Evolutionary conservation across 1,140 invertebrate genomes (phyloP).

Genomic region (Latrodectus geometricus): DNA sequence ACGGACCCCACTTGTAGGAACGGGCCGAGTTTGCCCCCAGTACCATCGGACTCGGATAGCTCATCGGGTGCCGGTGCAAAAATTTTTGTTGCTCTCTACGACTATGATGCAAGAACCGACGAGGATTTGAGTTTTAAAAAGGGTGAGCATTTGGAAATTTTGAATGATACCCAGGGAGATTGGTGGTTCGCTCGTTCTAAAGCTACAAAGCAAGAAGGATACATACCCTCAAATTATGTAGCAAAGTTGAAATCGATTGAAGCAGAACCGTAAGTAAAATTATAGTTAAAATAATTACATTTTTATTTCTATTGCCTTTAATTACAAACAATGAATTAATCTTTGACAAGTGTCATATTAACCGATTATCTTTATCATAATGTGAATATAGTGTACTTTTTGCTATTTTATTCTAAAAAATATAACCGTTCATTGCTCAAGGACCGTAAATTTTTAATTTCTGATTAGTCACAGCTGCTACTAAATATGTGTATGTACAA

Average conservation of each 20-base stretch:
- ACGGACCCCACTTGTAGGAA: slow-evolving; percentile 46
- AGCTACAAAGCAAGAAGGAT: slow-evolving; percentile 93
- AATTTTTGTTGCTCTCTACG: slow-evolving; percentile 97
- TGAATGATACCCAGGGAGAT: slow-evolving; percentile 98
- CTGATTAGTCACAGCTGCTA: too few relatives aligned
- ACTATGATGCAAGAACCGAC: slow-evolving; percentile 98
- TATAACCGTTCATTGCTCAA: too few relatives aligned
- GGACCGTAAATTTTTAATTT: too few relatives aligned
- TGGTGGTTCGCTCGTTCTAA: slow-evolving; percentile 99
- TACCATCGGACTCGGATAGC: slow-evolving; percentile 72
- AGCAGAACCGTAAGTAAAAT: slow-evolving; percentile 93
- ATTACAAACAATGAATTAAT: too few relatives aligned
- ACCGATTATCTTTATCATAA: too few relatives aligned
- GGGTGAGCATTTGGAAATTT: slow-evolving; percentile 96
- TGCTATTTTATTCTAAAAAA: too few relatives aligned
- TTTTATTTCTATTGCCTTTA: too few relatives aligned
- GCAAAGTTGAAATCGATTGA: slow-evolving; percentile 98
- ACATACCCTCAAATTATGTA: slow-evolving; percentile 99
- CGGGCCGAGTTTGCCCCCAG: slow-evolving; percentile 74
- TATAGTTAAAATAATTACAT: too few relatives aligned
- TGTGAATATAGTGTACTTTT: too few relatives aligned
- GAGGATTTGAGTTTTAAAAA: slow-evolving; percentile 98
- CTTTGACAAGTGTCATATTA: too few relatives aligned
- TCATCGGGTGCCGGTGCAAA: slow-evolving; percentile 71
- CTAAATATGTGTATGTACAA: too few relatives aligned